phyloP scores from a whole-genome alignment of 1,140 invertebrate genomes.

The Rhynchophorus ferrugineus region DNA sequence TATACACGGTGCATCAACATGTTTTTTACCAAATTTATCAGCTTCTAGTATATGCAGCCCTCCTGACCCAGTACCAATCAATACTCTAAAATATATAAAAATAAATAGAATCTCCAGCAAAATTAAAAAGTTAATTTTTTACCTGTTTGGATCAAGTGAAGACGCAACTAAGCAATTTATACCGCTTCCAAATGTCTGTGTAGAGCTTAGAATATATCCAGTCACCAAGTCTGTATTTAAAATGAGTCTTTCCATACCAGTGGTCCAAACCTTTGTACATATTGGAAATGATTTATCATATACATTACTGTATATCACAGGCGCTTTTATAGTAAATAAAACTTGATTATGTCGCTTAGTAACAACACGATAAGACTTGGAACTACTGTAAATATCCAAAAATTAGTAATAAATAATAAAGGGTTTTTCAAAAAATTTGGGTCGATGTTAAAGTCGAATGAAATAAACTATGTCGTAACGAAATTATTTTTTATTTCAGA shows the following conservation, averaged over 20 bases:
- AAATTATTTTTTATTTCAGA: background rate
- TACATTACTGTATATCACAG: conserved; percentile 20
- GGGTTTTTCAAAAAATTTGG: conserved; percentile 39
- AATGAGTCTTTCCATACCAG: conserved; percentile 56
- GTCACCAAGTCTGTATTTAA: conserved; percentile 48
- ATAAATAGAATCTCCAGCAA: background rate
- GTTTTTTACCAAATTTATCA: conserved; percentile 42
- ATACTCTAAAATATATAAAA: conserved; percentile 45
- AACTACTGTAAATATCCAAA: too few species aligned
- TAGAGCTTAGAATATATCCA: conserved; percentile 40
- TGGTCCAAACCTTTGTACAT: conserved; percentile 47
- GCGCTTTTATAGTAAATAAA: conserved; percentile 31
- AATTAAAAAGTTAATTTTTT: conserved; percentile 19
- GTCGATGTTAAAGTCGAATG: conserved; percentile 5
- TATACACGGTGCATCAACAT: conserved; percentile 45
- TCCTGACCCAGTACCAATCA: conserved; percentile 63
- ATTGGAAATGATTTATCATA: conserved; percentile 20
- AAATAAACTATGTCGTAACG: background rate
- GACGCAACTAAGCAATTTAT: conserved; percentile 58
- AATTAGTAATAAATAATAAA: too few species aligned
- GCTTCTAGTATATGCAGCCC: conserved; percentile 65
- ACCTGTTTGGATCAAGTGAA: conserved; percentile 61
- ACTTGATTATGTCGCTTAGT: too few species aligned
- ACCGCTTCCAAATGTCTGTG: conserved; percentile 58
- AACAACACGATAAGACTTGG: too few species aligned